A percentile compares a stretch with the other conserved stretches of the same genome.
phyloP scores from a whole-genome alignment of 2,888 invertebrate species.

The Salpingus planirostris region DNA sequence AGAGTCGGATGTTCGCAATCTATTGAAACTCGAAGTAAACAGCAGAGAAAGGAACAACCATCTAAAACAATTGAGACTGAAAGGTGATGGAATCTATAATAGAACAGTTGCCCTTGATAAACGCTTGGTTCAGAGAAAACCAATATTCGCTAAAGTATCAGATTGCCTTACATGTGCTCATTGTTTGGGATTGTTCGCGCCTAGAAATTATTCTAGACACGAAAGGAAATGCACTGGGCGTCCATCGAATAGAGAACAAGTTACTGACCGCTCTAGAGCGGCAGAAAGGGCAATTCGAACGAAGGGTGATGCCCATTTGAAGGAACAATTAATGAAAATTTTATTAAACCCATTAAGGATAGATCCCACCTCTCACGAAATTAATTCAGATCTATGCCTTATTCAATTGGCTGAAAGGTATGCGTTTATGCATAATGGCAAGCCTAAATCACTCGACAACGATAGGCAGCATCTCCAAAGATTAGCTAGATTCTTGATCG shows the following conservation, averaged over 20 bases:
- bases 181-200: background rate
- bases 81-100: no score
- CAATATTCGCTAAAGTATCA: no score
- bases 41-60: no score
- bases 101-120: no score
- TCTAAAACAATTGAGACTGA: no score
- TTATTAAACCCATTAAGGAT: background rate
- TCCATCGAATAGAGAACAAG: background rate
- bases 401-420: background rate
- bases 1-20: no score
- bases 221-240: background rate
- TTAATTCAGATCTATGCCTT: background rate
- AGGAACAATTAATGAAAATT: background rate
- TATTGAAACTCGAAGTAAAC: no score
- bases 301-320: no score
- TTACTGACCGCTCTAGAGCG: no score
- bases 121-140: no score
- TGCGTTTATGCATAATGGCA: background rate
- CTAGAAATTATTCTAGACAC: background rate
- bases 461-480: conserved; percentile 1
- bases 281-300: no score
- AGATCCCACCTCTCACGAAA: background rate
- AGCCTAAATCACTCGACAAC: background rate
- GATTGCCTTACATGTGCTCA: background rate
- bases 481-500: background rate